phyloP scores from a whole-genome alignment of 2,797 vertebrate species.

The Notolabrus celidotus region DNA sequence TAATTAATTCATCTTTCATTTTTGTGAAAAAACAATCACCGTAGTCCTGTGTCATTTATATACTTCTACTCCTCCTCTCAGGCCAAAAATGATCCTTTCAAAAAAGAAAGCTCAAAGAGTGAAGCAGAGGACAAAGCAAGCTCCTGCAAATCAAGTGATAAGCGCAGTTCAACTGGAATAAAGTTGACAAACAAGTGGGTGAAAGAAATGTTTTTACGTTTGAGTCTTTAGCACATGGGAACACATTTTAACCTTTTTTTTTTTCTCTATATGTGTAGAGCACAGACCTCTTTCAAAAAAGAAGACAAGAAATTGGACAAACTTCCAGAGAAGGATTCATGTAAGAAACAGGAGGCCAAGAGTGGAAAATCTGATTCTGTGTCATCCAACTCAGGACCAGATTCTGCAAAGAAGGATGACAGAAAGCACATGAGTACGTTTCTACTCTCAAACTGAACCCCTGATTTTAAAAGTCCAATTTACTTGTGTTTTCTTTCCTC shows the following conservation, averaged over 20 bases:
- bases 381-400: slow-evolving; percentile 83
- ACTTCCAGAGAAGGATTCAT: slow-evolving; percentile 89
- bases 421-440: slow-evolving; percentile 92
- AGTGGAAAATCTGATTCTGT: slow-evolving; percentile 87
- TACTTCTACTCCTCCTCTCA: slow-evolving; percentile 52
- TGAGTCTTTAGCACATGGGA: background rate
- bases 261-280: slow-evolving; percentile 75
- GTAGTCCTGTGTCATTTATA: background rate
- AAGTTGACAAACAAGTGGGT: slow-evolving; percentile 87
- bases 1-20: background rate
- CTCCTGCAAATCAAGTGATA: slow-evolving; percentile 88
- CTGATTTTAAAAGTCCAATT: background rate
- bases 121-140: slow-evolving; percentile 92
- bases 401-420: slow-evolving; percentile 91
- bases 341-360: slow-evolving; percentile 91
- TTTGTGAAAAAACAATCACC: too few species aligned
- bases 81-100: slow-evolving; percentile 97
- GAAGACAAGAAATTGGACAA: slow-evolving; percentile 98
- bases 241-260: background rate
- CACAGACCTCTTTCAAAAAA: slow-evolving; percentile 88
- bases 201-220: background rate
- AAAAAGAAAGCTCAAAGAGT: slow-evolving; percentile 93
- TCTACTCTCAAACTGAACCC: background rate
- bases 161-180: slow-evolving; percentile 85
- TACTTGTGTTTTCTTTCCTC: background rate